These are phyloP conservation scores for Nesoenas mayeri DNA, from an alignment of 2,113 vertebrate genomes.

Conservation along the genomic window DNA sequence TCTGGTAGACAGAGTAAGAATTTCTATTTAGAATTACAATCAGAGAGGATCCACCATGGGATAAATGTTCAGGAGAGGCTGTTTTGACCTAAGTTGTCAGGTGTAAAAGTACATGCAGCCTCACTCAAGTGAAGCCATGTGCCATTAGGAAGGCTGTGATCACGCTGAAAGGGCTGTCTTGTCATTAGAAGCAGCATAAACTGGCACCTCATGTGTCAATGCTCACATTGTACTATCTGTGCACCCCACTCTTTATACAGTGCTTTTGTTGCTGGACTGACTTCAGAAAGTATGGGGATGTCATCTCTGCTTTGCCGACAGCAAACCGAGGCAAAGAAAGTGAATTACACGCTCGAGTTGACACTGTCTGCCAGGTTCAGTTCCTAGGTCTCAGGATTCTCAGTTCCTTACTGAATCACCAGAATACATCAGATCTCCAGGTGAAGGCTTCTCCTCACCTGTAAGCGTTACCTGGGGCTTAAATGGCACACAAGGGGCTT, in stretches of 20 bases:
- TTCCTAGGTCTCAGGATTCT: background rate
- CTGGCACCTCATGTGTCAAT: accelerated
- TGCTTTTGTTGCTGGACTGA: background rate
- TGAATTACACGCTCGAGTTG: background rate
- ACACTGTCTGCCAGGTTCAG: background rate
- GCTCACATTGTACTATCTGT: background rate
- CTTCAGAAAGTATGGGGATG: background rate
- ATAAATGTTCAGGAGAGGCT: background rate
- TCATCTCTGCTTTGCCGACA: background rate
- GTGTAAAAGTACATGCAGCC: background rate
- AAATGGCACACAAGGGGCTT: accelerated
- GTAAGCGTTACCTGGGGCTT: background rate
- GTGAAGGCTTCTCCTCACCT: background rate
- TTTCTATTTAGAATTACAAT: background rate
- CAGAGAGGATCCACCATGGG: background rate
- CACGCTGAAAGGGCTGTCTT: background rate
- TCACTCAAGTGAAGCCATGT: background rate
- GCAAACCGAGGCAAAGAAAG: background rate
- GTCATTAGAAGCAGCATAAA: background rate
- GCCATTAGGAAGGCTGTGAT: background rate
- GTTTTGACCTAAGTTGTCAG: background rate
- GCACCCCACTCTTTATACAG: accelerated
- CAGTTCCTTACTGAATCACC: background rate
- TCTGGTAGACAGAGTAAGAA: background rate
- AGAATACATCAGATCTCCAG: background rate